Evolutionary conservation across 1,140 invertebrate species (phyloP).

Genomic region (Drosophila aff.): DNA sequence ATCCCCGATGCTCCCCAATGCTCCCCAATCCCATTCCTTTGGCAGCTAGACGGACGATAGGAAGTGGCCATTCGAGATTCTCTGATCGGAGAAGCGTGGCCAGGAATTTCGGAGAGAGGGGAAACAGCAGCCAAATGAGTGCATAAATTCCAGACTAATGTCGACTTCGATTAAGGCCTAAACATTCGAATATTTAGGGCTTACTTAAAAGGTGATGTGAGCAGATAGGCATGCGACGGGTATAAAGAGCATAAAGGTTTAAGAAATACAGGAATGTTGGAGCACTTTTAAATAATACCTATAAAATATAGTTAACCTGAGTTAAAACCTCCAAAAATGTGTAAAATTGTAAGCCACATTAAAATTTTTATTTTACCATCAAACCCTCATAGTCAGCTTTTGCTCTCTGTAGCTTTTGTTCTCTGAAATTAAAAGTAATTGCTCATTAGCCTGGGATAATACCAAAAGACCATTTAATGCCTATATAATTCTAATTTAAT

Average conservation of each 20-base stretch:
- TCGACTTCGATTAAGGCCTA: conserved; percentile 31
- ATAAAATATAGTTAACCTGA: not conserved
- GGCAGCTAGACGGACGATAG: conserved; percentile 52
- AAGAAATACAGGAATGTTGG: not conserved
- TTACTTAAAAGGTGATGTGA: conserved; percentile 6
- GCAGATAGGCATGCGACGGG: not conserved
- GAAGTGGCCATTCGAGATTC: conserved; percentile 36
- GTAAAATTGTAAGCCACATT: not conserved
- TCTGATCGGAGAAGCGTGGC: conserved; percentile 23
- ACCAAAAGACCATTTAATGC: not conserved
- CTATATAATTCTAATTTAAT: not conserved
- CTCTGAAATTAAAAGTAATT: not conserved
- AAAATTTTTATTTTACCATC: not conserved
- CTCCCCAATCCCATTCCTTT: not conserved
- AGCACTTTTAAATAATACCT: no score
- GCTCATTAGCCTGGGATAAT: not conserved
- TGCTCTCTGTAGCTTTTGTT: not conserved
- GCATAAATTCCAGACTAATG: conserved; percentile 47
- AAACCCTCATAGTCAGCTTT: not conserved
- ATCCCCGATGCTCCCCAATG: not conserved
- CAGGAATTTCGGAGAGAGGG: conserved; percentile 14
- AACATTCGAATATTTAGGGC: conserved; percentile 21
- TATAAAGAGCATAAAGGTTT: no score
- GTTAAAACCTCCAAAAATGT: not conserved
- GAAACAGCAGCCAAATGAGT: conserved; percentile 33